Base-by-base conservation (phyloP, 2,797 vertebrate species). In the Agapornis canus region DNA sequence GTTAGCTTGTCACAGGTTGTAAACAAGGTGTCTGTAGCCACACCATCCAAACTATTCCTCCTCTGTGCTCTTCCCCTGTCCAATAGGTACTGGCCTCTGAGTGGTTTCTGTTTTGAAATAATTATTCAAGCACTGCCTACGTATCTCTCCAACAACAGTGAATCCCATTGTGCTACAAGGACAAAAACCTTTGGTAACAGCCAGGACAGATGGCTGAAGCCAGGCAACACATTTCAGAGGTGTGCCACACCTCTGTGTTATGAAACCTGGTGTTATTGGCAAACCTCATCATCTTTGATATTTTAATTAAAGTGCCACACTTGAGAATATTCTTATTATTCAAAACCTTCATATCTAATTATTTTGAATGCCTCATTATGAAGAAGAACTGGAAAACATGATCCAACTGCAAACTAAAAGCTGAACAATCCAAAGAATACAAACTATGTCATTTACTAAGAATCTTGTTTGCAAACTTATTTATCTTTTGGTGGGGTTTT, bases 91-190 rank as follows among this genome's bases (percentile, higher is more conserved):
- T 49, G 61, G 57, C 71, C 69, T 70, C 80, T 78, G n/a, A 17
- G 54, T 78, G 49, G 49, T 52, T 89, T 90, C 59, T 85, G 35
- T 57, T 93, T 80, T 78, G 69, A 82, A 92, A 71, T 81, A 94
- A 89, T 94, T 95, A 89, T 80, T 95, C 95, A 81, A 52, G 64
- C 56, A 69, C 57, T 93, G 79, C 47, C 35, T 91, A 25, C 39
- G 32, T 54, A 13, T 52, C 65, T 82, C 45, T 93, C 80, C 12
- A 71, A 43, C 63, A 91, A 56, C 51, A 81, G 14, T 64, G 20
- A 85, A 42, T 23, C 17, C 60, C 61, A 25, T 68, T 89, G 75
- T 95, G 75, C 71, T 64, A 49, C 61, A 86, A 91, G 71, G 89
- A 95, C 84, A 68, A 78, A 90, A 95, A 11, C 79, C 52, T 77